phyloP scores from a whole-genome alignment of 1,140 invertebrate genomes.

The Drosophila pachea region DNA sequence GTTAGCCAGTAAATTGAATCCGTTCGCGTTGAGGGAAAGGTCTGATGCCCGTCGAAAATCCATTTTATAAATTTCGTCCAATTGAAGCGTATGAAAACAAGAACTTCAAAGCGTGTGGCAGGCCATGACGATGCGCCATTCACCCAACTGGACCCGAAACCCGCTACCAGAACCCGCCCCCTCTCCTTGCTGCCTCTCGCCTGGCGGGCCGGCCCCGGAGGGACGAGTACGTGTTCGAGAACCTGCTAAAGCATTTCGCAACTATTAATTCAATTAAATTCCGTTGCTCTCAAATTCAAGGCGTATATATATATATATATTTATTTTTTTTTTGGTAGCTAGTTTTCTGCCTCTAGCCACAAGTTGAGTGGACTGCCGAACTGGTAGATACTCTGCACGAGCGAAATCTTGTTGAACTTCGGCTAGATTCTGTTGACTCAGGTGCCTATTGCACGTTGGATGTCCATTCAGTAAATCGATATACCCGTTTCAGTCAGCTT shows the following conservation, averaged over 20 bases:
- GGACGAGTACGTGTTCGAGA: not conserved
- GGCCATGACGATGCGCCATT: conserved; percentile 4
- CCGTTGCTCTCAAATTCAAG: conserved; percentile 31
- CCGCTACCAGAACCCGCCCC: conserved; percentile 6
- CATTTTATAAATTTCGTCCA: conserved; percentile 29
- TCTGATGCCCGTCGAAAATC: conserved; percentile 10
- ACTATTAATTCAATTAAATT: conserved; percentile 63
- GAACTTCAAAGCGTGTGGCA: conserved; percentile 32
- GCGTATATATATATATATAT: conserved; percentile 21
- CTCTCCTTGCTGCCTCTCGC: conserved; percentile 1
- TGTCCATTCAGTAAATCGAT: too few species aligned
- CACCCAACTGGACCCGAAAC: conserved; percentile 8
- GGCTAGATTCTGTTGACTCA: too few species aligned
- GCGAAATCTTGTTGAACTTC: too few species aligned
- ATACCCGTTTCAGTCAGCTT: too few species aligned
- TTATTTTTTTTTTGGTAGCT: conserved; percentile 28
- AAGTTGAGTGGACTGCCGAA: not conserved
- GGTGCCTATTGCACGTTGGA: too few species aligned
- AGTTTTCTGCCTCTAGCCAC: conserved; percentile 24
- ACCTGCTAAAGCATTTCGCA: conserved; percentile 12
- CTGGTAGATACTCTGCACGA: too few species aligned
- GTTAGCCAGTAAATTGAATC: conserved; percentile 25
- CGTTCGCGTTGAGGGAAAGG: not conserved
- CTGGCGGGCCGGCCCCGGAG: not conserved
- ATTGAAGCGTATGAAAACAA: conserved; percentile 40